These are phyloP conservation scores for Dione juno DNA, from an alignment of 2,888 invertebrate genomes.

Conservation along the genomic window DNA sequence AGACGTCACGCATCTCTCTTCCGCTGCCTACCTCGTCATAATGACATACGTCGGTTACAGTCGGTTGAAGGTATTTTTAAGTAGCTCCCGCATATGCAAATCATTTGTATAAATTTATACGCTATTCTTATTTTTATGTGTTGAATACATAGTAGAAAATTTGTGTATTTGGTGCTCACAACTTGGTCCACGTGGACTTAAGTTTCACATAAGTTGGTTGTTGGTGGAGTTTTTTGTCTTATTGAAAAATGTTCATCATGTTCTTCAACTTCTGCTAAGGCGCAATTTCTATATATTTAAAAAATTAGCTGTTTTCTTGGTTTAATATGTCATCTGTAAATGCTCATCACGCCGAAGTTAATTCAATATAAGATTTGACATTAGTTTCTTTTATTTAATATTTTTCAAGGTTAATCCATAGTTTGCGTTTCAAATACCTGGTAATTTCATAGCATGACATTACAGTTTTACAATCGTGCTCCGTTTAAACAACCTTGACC, in stretches of 20 bases:
- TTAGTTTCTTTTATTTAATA: slow-evolving; percentile 1
- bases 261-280: no score
- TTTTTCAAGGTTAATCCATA: slow-evolving; percentile 28
- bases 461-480: slow-evolving; percentile 33
- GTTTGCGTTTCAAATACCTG: slow-evolving; percentile 30
- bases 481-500: slow-evolving; percentile 33
- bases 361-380: neutral
- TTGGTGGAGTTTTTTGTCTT: no score
- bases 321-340: neutral
- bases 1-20: slow-evolving; percentile 75
- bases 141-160: slow-evolving; percentile 9
- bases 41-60: slow-evolving; percentile 46
- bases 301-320: no score
- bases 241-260: no score
- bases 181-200: no score
- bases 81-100: slow-evolving; percentile 45
- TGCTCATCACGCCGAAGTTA: neutral
- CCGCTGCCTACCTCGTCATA: slow-evolving; percentile 65
- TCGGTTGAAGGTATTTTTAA: slow-evolving; percentile 48
- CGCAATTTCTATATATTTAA: no score
- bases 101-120: slow-evolving; percentile 31
- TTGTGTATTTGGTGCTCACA: neutral
- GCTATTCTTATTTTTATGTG: slow-evolving; percentile 6
- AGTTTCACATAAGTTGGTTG: no score
- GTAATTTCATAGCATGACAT: slow-evolving; percentile 36